Base-by-base conservation (phyloP, 2,113 vertebrate species). In the Helogale parvula region DNA sequence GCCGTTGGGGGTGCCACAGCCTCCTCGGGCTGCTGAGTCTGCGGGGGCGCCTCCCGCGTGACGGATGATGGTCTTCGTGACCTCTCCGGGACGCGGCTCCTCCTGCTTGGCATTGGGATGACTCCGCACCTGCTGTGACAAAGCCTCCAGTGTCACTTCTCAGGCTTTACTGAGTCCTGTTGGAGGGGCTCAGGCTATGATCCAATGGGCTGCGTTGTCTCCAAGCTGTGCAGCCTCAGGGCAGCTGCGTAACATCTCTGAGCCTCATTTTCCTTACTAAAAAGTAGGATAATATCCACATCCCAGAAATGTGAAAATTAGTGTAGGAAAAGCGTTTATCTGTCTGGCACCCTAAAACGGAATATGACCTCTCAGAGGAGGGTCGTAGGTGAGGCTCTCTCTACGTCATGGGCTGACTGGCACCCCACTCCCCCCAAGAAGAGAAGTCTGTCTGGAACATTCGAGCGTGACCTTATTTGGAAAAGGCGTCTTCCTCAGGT, bases 1-100 rank as follows among this genome's bases (percentile, higher is more conserved):
- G 71, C 79, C 1, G 0, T 7, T 52, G 17, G 16, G 31, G 0
- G 0, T 4, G 15, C 15, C 0, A 0, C 31, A 13, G 9, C 21
- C 69, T 35, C 14, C 38, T 54, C 27, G 52, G 80, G 82, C 77
- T 0, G 0, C 50, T 1, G 2, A 19, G 14, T 47, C 31, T 21
- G 3, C 63, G 1, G 0, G 4, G 47, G 2, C 7, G 5, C 31
- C 80, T 52, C 31, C 71, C 38, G 17, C 50, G 14, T 1, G 17
- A n/a, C 29, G 71, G 74, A 12, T 23, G 5, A 12, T 14, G 7
- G 31, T 27, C 23, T 69, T 66, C 7, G 5, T 2, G 4, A n/a
- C n/a, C n/a, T n/a, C 71, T 65, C 9, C 8, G 38, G 7, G 54
- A 50, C 0, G 0, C 1, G 16, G n/a, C 7, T 29, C 23, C 83